These are phyloP conservation scores for Bombus sibiricus DNA, from an alignment of 1,140 invertebrate genomes.

Conservation along the genomic window DNA sequence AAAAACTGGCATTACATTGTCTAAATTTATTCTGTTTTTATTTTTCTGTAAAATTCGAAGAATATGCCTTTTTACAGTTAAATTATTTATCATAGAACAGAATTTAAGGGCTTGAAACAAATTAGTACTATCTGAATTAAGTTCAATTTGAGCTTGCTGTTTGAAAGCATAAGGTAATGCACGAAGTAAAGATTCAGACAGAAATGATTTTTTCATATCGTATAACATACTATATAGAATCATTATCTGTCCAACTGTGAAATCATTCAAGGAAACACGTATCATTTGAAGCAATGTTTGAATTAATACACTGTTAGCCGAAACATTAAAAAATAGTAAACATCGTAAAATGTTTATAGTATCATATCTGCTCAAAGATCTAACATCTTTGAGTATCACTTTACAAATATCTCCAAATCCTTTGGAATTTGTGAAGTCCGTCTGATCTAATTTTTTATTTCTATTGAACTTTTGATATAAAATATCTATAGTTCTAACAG, in stretches of 20 bases:
- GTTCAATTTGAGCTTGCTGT: conserved; percentile 78
- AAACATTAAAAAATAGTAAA: conserved; percentile 83
- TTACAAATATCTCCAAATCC: conserved; percentile 82
- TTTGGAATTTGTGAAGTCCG: neutral
- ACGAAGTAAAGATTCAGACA: conserved; percentile 84
- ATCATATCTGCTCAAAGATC: conserved; percentile 82
- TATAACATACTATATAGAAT: conserved; percentile 85
- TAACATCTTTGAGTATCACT: conserved; percentile 82
- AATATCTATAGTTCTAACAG: neutral
- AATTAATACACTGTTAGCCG: conserved; percentile 83
- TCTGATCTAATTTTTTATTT: neutral
- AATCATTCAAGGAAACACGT: conserved; percentile 83
- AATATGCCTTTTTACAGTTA: conserved; percentile 8
- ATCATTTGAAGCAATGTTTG: conserved; percentile 86
- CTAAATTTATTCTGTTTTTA: neutral
- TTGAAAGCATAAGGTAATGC: conserved; percentile 86
- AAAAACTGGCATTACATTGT: conserved; percentile 24
- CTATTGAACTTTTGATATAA: conserved; percentile 3
- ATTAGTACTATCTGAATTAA: conserved; percentile 29
- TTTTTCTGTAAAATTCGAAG: conserved; percentile 17
- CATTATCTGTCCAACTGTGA: conserved; percentile 85
- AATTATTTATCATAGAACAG: conserved; percentile 20
- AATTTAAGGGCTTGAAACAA: conserved; percentile 39
- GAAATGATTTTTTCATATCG: conserved; percentile 79
- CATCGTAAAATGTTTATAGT: conserved; percentile 84